A percentile compares a stretch with the other conserved stretches of the same genome.
phyloP scores from a whole-genome alignment of 2,113 vertebrate genomes.

The Mixornis gularis region DNA sequence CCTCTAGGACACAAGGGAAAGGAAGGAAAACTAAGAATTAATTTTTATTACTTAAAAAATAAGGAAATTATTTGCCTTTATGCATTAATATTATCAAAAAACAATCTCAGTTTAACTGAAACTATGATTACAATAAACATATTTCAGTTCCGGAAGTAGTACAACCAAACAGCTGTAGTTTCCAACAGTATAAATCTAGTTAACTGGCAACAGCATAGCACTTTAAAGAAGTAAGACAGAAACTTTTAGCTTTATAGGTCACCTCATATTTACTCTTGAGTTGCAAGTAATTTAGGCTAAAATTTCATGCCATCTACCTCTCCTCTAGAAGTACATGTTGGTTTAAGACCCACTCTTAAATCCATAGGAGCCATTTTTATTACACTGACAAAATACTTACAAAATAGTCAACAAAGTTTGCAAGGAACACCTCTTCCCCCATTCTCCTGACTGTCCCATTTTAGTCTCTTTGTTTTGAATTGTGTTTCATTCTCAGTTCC shows the following conservation, averaged over 20 bases:
- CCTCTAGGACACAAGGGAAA: slow-evolving; percentile 17
- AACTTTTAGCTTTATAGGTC: background rate
- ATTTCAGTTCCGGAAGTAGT: background rate
- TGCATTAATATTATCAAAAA: background rate
- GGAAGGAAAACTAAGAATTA: slow-evolving; percentile 22
- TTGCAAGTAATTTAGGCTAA: background rate
- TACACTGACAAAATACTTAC: background rate
- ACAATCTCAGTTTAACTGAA: background rate
- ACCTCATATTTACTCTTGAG: background rate
- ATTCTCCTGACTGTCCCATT: background rate
- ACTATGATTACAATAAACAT: background rate
- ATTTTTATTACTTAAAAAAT: background rate
- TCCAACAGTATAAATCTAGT: background rate
- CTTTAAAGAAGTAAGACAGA: background rate
- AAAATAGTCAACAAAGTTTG: background rate
- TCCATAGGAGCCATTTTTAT: background rate
- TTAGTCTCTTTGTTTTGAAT: background rate
- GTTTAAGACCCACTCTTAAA: background rate
- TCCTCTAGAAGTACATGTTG: background rate
- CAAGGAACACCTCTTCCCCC: background rate
- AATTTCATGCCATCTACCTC: background rate
- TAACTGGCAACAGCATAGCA: background rate
- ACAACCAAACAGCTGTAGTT: background rate
- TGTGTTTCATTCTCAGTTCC: background rate
- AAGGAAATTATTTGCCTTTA: background rate